phyloP scores from a whole-genome alignment of 2,888 invertebrate genomes.

The Tiphia femorata region DNA sequence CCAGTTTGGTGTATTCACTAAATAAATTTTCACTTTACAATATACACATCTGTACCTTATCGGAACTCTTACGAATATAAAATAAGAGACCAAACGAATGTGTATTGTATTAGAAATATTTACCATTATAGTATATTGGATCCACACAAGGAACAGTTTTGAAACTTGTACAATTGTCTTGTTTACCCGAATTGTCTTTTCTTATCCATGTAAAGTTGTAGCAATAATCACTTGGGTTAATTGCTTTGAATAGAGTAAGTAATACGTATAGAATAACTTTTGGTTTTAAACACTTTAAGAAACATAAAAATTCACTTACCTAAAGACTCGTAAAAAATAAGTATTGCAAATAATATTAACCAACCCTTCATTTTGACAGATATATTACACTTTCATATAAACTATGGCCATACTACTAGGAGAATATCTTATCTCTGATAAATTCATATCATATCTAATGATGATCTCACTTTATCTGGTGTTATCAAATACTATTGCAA shows the following conservation, averaged over 20 bases:
- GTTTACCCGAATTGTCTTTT: constrained; percentile 16
- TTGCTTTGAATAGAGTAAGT: too few species aligned
- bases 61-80: not conserved
- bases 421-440: constrained; percentile 1
- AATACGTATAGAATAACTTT: too few species aligned
- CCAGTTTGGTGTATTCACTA: not conserved
- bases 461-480: not conserved
- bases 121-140: constrained; percentile 36
- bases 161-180: constrained; percentile 27
- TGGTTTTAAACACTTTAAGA: too few species aligned
- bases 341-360: too few species aligned
- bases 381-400: too few species aligned
- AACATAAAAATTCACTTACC: too few species aligned
- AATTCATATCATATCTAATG: constrained; percentile 6
- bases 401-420: too few species aligned
- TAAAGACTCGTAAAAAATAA: too few species aligned
- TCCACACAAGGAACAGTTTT: constrained; percentile 38
- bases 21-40: not conserved
- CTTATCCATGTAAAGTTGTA: constrained; percentile 58
- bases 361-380: not conserved
- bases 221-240: constrained; percentile 37
- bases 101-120: not conserved
- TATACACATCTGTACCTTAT: not conserved
- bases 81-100: not conserved
- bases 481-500: not conserved